Percentiles rank a stretch among this genome's conserved stretches.
These are phyloP conservation scores for Phalacrocorax brasilianus DNA, from an alignment of 2,113 vertebrate genomes.

Conservation along the genomic window DNA sequence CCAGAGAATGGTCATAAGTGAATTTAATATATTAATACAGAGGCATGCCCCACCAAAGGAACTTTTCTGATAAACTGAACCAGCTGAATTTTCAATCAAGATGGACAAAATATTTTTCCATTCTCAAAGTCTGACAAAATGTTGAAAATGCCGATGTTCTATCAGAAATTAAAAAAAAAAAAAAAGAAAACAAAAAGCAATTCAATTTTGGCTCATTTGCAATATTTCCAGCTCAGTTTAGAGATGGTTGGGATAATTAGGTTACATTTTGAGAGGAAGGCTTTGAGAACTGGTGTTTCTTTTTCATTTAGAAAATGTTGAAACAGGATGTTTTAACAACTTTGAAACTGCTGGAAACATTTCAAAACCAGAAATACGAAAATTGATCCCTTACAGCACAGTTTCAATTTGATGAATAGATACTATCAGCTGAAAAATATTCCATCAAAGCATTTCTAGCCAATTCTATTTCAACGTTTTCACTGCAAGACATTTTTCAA, in stretches of 20 bases:
- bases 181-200: neutral
- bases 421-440: constrained; percentile 29
- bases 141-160: neutral
- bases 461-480: constrained; percentile 10
- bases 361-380: constrained; percentile 23
- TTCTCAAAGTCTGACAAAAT: neutral
- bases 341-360: neutral
- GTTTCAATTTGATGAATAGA: constrained; percentile 37
- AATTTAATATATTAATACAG: neutral
- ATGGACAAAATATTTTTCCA: neutral
- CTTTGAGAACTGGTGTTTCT: neutral
- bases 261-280: neutral
- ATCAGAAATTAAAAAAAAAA: neutral
- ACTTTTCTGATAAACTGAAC: neutral
- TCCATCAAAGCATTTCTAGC: constrained; percentile 27
- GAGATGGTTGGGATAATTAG: neutral
- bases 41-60: neutral
- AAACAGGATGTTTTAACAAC: constrained; percentile 24
- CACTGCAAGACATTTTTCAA: constrained; percentile 38
- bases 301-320: neutral
- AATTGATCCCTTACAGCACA: constrained; percentile 38
- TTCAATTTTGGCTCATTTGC: neutral
- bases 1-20: neutral
- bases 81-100: neutral
- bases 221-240: neutral